Base-by-base conservation (phyloP, 1,140 invertebrate genomes). In the Drosophila sturtevanti region DNA sequence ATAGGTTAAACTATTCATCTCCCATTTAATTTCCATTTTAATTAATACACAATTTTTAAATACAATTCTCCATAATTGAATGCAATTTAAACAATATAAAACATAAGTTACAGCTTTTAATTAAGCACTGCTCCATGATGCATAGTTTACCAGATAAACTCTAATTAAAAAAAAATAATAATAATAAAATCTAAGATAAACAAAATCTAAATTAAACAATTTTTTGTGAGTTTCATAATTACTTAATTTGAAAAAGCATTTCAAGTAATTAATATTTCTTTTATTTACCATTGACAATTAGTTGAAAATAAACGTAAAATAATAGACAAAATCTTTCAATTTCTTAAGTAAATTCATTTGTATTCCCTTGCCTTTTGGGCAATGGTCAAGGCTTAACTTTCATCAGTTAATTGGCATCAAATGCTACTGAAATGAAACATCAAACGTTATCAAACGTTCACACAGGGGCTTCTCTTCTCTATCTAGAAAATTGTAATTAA, bases 341-440 rank as follows among this genome's bases (percentile, higher is more conserved):
- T 68, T 18, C 34, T 27, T 35, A 10, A 51, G 22, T 21, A 35
- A 12, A 54, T 74, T 73, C 41, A 54, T 60, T 63, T 24, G 12
- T 14, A 55, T 35, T 63, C 34, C 37, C 12, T 31, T 31, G 27
- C 27, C 6, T 31, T 31, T 31, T 59, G 5, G 18, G 16, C n/a
- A 44, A 48, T 11, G 68, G 11, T 41, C 34, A 38, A 34, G 67
- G 58, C 72, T 75, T 56, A 75, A 59, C 69, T 72, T 72, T 78
- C 41, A 60, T 63, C 79, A 77, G 64, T 81, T 77, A 81, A 81
- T 81, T 81, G 79, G 78, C 78, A 77, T 77, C 78, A 63, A 81
- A 70, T 77, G 14, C n/a, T 24, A 24, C n/a, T 4, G 21, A 69
- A 77, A 63, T 62, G 37, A 68, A 63, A 80, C 68, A 85, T 73